Conservation (phyloP, 2,797 vertebrate genomes). For the Podarcis siculus region DNA sequence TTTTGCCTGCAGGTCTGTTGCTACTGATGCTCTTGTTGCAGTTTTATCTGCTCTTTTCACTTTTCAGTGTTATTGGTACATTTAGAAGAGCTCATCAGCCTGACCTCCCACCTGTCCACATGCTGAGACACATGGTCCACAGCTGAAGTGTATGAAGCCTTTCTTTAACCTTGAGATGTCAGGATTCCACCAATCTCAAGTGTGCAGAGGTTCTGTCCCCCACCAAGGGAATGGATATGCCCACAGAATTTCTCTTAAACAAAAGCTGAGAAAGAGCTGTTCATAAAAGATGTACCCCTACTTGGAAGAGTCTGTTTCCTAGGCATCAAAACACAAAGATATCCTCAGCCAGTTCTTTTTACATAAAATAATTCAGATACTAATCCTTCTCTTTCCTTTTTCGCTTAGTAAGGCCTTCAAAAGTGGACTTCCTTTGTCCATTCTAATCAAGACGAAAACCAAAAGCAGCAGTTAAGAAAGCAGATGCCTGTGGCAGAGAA, state of each 20-base stretch:
- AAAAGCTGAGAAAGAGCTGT: neutral
- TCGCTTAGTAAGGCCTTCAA: neutral
- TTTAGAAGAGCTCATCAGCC: neutral
- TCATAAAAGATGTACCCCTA: neutral
- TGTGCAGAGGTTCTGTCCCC: neutral
- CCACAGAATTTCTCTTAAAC: neutral
- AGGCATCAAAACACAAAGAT: neutral
- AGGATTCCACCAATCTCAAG: neutral
- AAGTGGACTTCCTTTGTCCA: too few relatives aligned
- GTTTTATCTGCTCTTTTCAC: too few relatives aligned
- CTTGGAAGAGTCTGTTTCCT: neutral
- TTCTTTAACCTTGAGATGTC: neutral
- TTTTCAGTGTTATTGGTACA: neutral
- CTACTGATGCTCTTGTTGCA: too few relatives aligned
- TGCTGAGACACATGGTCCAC: neutral
- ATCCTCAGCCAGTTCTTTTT: neutral
- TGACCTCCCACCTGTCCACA: neutral
- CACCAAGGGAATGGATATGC: neutral
- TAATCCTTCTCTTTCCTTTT: neutral
- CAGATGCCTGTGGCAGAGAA: too few relatives aligned
- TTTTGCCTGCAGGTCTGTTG: too few relatives aligned
- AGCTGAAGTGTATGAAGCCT: neutral
- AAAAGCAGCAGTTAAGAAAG: neutral
- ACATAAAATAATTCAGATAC: neutral
- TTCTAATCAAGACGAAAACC: too few relatives aligned